Evolutionary conservation across 2,113 vertebrate genomes (phyloP).

Genomic region (Piaya cayana): DNA sequence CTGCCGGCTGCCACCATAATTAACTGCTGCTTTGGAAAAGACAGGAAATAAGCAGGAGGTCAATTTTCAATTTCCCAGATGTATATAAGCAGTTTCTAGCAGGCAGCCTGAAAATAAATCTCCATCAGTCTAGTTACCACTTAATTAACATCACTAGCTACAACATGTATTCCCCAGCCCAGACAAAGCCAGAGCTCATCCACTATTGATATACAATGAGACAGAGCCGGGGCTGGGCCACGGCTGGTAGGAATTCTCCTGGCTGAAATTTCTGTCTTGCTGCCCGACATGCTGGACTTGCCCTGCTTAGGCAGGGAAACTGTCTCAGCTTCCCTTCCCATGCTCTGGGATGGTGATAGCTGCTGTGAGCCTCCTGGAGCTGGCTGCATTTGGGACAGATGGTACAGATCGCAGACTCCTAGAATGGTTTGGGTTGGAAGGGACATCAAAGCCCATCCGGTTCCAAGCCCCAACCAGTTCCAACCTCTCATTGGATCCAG

Average conservation of each 20-base stretch:
- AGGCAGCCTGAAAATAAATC: slow-evolving; percentile 44
- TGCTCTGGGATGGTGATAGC: neutral
- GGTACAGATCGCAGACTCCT: too few species aligned
- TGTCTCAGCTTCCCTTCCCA: neutral
- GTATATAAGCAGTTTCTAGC: slow-evolving; percentile 17
- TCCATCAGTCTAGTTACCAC: neutral
- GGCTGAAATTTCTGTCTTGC: neutral
- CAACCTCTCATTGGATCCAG: too few species aligned
- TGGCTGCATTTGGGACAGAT: neutral
- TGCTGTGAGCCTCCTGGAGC: neutral
- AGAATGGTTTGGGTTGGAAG: neutral
- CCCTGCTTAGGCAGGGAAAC: neutral
- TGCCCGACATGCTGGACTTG: neutral
- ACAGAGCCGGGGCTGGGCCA: neutral
- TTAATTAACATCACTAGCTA: slow-evolving; percentile 54
- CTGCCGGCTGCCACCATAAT: neutral
- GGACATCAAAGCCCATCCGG: too few species aligned
- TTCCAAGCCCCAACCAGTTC: too few species aligned
- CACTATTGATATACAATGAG: neutral
- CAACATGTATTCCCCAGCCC: neutral
- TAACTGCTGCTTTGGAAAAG: neutral
- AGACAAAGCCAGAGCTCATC: neutral
- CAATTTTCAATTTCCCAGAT: slow-evolving; percentile 48
- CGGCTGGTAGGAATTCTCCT: neutral
- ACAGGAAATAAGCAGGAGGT: slow-evolving; percentile 35